Conservation (phyloP, 2,888 invertebrate species). For the Hyles lineata region DNA sequence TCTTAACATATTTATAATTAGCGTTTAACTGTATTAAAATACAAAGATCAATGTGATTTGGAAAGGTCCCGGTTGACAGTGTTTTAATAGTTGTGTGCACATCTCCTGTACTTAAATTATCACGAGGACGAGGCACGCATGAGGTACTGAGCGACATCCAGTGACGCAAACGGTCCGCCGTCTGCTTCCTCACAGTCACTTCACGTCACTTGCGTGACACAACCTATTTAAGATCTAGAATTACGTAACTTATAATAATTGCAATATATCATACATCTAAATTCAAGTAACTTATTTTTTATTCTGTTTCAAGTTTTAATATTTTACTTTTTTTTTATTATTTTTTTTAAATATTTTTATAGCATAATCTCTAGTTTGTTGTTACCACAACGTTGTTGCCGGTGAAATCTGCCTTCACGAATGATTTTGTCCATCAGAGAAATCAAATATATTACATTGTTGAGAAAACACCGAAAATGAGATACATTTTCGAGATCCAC, state of each 20-base stretch:
- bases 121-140: conserved; percentile 72
- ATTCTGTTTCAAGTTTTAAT: conserved; percentile 83
- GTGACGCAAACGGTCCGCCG: conserved; percentile 45
- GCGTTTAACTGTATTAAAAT: conserved; percentile 61
- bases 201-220: conserved; percentile 58
- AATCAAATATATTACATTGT: conserved; percentile 46
- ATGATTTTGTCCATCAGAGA: conserved; percentile 77
- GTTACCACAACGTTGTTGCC: conserved; percentile 86
- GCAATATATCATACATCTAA: conserved; percentile 84
- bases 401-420: conserved; percentile 89
- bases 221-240: conserved; percentile 80
- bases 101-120: conserved; percentile 77
- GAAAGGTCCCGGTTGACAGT: conserved; percentile 61
- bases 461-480: conserved; percentile 48
- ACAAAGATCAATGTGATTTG: conserved; percentile 69
- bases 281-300: conserved; percentile 84
- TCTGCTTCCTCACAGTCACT: conserved; percentile 54
- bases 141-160: conserved; percentile 53
- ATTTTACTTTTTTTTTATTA: conserved; percentile 84
- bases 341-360: conserved; percentile 75
- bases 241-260: conserved; percentile 83
- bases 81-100: conserved; percentile 64
- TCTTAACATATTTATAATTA: conserved; percentile 63
- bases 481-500: conserved; percentile 46
- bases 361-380: conserved; percentile 86